A percentile compares a stretch with the other conserved stretches of the same genome.
Conservation (phyloP, 1,140 invertebrate genomes). For the Anastrepha obliqua region DNA sequence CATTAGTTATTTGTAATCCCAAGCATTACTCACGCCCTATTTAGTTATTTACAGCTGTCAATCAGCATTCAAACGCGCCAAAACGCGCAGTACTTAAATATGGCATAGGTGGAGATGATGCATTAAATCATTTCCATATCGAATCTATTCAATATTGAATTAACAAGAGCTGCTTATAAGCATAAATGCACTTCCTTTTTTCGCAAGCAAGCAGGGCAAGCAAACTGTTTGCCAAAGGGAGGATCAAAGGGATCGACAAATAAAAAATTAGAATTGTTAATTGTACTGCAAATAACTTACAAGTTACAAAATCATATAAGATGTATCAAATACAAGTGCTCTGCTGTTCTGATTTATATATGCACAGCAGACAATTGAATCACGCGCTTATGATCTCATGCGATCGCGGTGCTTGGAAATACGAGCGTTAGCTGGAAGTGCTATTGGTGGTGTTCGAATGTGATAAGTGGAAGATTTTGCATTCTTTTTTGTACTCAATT, state of each 20-base stretch:
- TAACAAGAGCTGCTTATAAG: not conserved
- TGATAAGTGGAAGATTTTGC: not conserved
- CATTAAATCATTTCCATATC: not conserved
- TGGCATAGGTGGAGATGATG: not conserved
- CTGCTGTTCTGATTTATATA: not conserved
- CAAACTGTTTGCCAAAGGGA: conserved; percentile 2
- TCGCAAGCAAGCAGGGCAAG: not conserved
- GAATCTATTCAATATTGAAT: not conserved
- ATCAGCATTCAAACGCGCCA: not conserved
- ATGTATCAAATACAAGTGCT: not conserved
- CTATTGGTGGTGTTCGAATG: not conserved
- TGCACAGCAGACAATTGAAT: not conserved
- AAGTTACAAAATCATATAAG: not conserved
- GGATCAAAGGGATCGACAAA: conserved; percentile 12
- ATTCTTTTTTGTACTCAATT: not conserved
- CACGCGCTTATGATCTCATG: conserved; percentile 3
- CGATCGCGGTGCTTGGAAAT: not conserved
- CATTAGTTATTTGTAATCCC: not conserved
- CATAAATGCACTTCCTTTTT: not conserved
- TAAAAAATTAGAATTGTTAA: not conserved
- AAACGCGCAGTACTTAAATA: not conserved
- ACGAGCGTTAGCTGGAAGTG: not conserved
- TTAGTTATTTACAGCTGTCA: conserved; percentile 2
- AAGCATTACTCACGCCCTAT: not conserved
- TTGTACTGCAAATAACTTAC: not conserved